Conservation (phyloP, 2,113 vertebrate genomes). For the Anhinga anhinga region DNA sequence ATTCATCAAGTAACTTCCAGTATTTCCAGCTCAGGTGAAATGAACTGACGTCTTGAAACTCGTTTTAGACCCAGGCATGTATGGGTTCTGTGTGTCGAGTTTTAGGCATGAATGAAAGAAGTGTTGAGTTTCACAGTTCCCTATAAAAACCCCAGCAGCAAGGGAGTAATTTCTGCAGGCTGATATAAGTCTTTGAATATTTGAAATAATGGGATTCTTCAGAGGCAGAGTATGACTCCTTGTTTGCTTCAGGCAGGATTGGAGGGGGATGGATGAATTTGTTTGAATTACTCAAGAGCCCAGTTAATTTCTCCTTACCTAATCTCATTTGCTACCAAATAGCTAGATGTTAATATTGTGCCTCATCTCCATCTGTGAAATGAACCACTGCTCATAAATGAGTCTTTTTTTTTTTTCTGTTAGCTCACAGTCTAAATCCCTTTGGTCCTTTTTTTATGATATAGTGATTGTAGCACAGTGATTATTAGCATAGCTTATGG, state of each 20-base stretch:
- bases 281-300: slow-evolving; percentile 21
- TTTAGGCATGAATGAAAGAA: background rate
- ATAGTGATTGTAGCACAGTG: background rate
- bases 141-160: background rate
- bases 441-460: background rate
- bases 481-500: background rate
- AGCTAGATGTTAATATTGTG: slow-evolving; percentile 17
- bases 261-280: background rate
- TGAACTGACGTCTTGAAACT: background rate
- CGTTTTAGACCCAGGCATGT: background rate
- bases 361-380: slow-evolving; percentile 10
- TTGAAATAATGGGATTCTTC: background rate
- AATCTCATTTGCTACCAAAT: slow-evolving; percentile 35
- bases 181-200: background rate
- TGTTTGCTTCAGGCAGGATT: slow-evolving; percentile 22
- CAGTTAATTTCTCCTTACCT: slow-evolving; percentile 34
- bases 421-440: background rate
- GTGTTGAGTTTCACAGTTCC: background rate
- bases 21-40: background rate
- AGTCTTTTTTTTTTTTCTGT: background rate
- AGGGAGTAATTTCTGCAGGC: background rate
- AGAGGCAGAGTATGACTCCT: background rate
- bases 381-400: background rate
- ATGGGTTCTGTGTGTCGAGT: background rate
- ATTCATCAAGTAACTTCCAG: background rate